These are phyloP conservation scores for Pangasius krempfi DNA, from an alignment of 2,797 vertebrate genomes.

Conservation along the genomic window DNA sequence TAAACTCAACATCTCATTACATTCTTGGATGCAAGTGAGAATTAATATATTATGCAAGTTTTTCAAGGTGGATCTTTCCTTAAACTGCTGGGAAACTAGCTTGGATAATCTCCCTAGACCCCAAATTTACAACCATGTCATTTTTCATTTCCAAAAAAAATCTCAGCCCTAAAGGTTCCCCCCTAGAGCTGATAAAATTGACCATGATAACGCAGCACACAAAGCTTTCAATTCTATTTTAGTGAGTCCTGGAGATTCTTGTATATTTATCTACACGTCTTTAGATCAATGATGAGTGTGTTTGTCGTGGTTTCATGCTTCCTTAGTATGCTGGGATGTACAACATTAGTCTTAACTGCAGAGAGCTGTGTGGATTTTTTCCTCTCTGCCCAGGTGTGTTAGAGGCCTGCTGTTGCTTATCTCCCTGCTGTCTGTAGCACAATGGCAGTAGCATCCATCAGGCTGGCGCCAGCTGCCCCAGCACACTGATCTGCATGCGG, in stretches of 20 bases:
- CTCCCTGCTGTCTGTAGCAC: conserved; percentile 46
- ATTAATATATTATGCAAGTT: not conserved
- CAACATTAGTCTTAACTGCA: conserved; percentile 15
- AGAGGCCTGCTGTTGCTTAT: conserved; percentile 48
- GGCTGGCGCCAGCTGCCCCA: conserved; percentile 51
- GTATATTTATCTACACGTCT: not conserved
- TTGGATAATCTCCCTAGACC: not conserved
- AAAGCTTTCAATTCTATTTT: not conserved
- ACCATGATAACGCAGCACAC: not conserved
- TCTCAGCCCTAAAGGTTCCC: not conserved
- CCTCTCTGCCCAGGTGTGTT: conserved; percentile 18
- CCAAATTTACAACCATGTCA: not conserved
- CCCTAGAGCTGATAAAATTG: not conserved
- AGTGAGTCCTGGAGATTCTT: not conserved
- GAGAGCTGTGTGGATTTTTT: conserved; percentile 24
- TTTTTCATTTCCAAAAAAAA: not conserved
- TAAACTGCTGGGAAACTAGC: not conserved
- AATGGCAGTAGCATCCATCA: conserved; percentile 52
- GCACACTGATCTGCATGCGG: conserved; percentile 56
- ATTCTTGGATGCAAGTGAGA: not conserved
- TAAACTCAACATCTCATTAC: not conserved
- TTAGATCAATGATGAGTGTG: not conserved
- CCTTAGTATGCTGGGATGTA: not conserved
- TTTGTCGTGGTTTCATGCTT: not conserved
- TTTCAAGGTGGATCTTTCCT: not conserved